Conservation (phyloP, 2,888 invertebrate genomes). For the Gordius sp. region DNA sequence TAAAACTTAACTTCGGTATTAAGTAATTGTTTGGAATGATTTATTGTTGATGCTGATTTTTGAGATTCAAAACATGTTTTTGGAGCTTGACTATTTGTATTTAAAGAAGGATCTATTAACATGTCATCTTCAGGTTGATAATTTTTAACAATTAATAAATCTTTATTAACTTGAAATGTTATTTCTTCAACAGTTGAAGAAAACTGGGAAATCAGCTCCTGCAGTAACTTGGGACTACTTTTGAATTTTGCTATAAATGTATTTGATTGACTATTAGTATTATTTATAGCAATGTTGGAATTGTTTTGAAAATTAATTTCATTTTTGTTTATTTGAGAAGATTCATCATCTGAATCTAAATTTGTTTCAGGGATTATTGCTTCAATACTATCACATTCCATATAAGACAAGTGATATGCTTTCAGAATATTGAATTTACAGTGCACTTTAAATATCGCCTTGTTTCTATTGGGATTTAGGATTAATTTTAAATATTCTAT, state of each 20-base stretch:
- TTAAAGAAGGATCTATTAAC: neutral
- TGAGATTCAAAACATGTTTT: neutral
- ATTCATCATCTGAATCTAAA: constrained; percentile 6
- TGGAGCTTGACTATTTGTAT: neutral
- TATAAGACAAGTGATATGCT: neutral
- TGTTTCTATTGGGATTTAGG: neutral
- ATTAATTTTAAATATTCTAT: constrained; percentile 11
- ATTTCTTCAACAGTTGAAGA: constrained; percentile 5
- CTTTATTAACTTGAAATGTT: neutral
- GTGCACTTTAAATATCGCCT: constrained; percentile 5
- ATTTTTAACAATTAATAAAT: neutral
- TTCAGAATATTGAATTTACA: constrained; percentile 5
- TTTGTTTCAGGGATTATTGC: constrained; percentile 4
- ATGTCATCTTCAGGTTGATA: neutral
- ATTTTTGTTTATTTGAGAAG: neutral
- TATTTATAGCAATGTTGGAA: neutral
- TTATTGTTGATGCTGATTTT: no score
- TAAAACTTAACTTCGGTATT: neutral
- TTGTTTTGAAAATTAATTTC: constrained; percentile 1
- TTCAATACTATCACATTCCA: constrained; percentile 4
- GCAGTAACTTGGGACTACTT: neutral
- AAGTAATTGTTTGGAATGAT: constrained; percentile 3
- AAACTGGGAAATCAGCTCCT: neutral
- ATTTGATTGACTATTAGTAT: neutral
- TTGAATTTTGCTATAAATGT: constrained; percentile 1